Conservation (phyloP, 1,140 invertebrate species). For the Paramacrobiotus metropolitanus region DNA sequence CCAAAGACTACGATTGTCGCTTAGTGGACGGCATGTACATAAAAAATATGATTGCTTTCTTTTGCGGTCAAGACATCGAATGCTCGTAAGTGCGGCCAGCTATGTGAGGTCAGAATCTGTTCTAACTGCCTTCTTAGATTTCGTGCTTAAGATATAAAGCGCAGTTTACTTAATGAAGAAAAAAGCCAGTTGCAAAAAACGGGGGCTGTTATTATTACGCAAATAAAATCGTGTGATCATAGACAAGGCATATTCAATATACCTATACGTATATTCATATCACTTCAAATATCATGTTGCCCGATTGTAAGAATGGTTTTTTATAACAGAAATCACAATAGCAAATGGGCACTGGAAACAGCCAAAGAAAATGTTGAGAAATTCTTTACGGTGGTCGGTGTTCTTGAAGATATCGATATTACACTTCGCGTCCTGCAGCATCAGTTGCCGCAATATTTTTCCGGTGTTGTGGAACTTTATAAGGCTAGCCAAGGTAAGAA, state of each 20-base stretch:
- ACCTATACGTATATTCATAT: too few species aligned
- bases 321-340: background rate
- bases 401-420: slow-evolving; percentile 59
- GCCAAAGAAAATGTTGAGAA: slow-evolving; percentile 58
- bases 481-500: too few species aligned
- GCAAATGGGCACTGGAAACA: slow-evolving; percentile 44
- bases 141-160: too few species aligned
- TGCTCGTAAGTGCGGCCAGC: slow-evolving; percentile 60
- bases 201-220: too few species aligned
- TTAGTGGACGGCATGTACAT: background rate
- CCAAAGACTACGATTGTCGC: background rate
- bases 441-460: slow-evolving; percentile 58
- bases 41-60: slow-evolving; percentile 38
- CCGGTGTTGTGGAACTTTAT: slow-evolving; percentile 34
- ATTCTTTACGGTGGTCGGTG: slow-evolving; percentile 61
- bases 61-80: slow-evolving; percentile 60
- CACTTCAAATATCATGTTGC: too few species aligned
- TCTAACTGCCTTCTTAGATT: too few species aligned
- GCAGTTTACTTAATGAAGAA: too few species aligned
- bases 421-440: slow-evolving; percentile 56
- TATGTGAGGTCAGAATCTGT: too few species aligned
- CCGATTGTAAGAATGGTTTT: background rate
- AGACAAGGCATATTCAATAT: background rate
- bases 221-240: background rate
- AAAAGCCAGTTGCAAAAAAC: too few species aligned